A percentile compares a stretch with the other conserved stretches of the same genome.
Evolutionary conservation across 1,140 invertebrate genomes (phyloP).

Genomic region (Dendroctonus ponderosae): DNA sequence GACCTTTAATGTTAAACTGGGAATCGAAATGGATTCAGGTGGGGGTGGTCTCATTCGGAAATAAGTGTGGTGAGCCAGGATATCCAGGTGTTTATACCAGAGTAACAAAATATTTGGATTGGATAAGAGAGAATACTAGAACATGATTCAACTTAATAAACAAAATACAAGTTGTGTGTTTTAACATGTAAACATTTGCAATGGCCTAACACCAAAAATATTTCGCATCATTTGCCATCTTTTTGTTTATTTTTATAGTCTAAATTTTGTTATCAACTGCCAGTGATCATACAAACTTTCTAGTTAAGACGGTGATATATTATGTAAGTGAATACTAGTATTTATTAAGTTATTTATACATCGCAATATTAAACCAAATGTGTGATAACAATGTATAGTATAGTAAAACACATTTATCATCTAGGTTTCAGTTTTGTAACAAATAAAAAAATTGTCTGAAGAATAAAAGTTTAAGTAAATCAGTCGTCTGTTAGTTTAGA

Average conservation of each 20-base stretch:
- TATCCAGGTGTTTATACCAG: constrained; percentile 80
- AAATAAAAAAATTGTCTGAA: no score
- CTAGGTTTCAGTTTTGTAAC: no score
- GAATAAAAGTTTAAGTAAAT: no score
- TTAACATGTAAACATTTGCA: background rate
- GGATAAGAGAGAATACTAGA: constrained; percentile 57
- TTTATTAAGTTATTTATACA: constrained; percentile 2
- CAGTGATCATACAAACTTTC: background rate
- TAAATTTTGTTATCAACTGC: background rate
- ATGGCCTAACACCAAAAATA: background rate
- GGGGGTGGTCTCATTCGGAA: constrained; percentile 88
- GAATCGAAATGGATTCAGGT: constrained; percentile 80
- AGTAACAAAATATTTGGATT: constrained; percentile 62
- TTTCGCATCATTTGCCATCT: background rate
- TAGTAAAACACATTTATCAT: no score
- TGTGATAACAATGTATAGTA: background rate
- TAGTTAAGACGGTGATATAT: constrained; percentile 4
- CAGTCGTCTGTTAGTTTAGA: no score
- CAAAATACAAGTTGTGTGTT: background rate
- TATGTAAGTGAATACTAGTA: background rate
- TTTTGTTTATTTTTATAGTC: background rate
- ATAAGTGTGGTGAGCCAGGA: constrained; percentile 84
- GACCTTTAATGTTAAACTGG: constrained; percentile 78
- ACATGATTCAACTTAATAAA: constrained; percentile 7
- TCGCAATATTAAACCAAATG: background rate